phyloP scores from a whole-genome alignment of 2,888 invertebrate species.

The Macaria liturata region DNA sequence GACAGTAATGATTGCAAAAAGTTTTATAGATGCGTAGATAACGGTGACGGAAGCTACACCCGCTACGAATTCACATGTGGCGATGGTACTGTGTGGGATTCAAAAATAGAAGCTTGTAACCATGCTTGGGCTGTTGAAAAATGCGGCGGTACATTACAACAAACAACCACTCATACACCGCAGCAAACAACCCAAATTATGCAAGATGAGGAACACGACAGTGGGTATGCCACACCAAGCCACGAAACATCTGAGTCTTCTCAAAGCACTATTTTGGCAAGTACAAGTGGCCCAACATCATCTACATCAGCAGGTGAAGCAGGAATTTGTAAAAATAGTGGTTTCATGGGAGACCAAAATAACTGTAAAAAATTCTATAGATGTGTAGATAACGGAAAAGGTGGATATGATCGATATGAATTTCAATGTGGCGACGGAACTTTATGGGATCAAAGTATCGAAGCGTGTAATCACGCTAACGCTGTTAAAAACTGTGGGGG shows the following conservation, averaged over 20 bases:
- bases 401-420: conserved; percentile 76
- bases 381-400: conserved; percentile 82
- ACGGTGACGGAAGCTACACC: conserved; percentile 82
- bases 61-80: conserved; percentile 89
- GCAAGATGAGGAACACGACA: conserved; percentile 31
- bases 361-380: conserved; percentile 88
- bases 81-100: conserved; percentile 91
- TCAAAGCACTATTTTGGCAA: conserved; percentile 18
- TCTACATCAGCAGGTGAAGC: conserved; percentile 12
- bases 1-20: conserved; percentile 87
- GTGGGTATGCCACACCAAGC: conserved; percentile 28
- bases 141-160: conserved; percentile 42
- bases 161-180: conserved; percentile 13
- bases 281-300: conserved; percentile 13
- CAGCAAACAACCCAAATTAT: conserved; percentile 25
- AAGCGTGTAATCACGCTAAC: conserved; percentile 79
- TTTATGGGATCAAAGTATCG: conserved; percentile 78
- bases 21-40: conserved; percentile 90
- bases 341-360: conserved; percentile 75
- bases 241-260: conserved; percentile 16
- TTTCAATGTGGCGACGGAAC: conserved; percentile 84
- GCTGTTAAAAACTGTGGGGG: conserved; percentile 33
- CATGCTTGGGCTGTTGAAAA: conserved; percentile 81
- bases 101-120: conserved; percentile 86
- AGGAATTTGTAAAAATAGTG: conserved; percentile 19